Conservation (phyloP, 2,888 invertebrate genomes). For the Drosophila lutescens region DNA sequence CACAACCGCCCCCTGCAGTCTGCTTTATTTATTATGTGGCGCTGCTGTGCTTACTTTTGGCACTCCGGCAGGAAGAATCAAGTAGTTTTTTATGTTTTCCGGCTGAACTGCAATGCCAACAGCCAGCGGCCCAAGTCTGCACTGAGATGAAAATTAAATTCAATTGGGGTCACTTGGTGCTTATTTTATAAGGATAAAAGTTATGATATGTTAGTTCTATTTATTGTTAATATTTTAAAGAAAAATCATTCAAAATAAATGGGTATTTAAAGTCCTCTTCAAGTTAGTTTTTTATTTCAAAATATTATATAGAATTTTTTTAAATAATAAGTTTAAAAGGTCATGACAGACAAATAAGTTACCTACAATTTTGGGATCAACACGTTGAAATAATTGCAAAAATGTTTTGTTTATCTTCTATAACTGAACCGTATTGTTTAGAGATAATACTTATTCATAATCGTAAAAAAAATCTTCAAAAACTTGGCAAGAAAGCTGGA, state of each 20-base stretch:
- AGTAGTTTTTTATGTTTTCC: conserved; percentile 81
- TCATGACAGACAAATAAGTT: too few species aligned
- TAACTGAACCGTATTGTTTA: too few species aligned
- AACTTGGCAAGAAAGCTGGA: background rate
- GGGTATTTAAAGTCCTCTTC: background rate
- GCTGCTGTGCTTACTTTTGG: conserved; percentile 76
- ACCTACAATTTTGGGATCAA: too few species aligned
- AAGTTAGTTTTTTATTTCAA: background rate
- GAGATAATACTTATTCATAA: too few species aligned
- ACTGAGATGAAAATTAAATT: conserved; percentile 11
- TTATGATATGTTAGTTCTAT: background rate
- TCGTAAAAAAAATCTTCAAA: too few species aligned
- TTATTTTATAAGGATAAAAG: background rate
- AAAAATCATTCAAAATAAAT: background rate
- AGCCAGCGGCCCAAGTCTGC: conserved; percentile 56
- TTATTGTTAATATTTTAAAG: background rate
- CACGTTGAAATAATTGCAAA: too few species aligned
- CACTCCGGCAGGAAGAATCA: conserved; percentile 77
- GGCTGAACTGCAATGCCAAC: conserved; percentile 79
- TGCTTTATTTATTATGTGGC: conserved; percentile 77
- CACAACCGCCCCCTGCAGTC: conserved; percentile 36
- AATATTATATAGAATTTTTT: too few species aligned
- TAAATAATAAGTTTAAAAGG: too few species aligned
- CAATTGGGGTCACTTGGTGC: background rate
- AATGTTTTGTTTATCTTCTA: too few species aligned